Percentiles rank a stretch among this genome's conserved stretches.
Evolutionary conservation across 2,797 vertebrate species (phyloP).

Genomic region (Coregonus sp.): DNA sequence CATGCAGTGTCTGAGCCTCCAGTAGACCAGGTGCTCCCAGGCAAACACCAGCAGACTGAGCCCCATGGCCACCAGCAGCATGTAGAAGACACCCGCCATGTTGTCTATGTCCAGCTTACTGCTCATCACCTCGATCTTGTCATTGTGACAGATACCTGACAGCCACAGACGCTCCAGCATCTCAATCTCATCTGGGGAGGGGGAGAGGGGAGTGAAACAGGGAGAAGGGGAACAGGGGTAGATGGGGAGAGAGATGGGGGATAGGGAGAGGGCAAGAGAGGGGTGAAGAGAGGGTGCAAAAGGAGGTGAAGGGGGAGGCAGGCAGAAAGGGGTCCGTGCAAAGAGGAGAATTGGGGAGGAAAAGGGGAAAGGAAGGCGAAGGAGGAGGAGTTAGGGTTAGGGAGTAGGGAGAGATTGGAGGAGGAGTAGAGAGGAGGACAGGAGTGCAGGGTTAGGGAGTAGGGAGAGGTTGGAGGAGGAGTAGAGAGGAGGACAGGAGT

Average conservation of each 20-base stretch:
- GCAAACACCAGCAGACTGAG: constrained; percentile 80
- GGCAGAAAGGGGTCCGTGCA: no score
- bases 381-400: not conserved
- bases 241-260: not conserved
- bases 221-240: no score
- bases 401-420: not conserved
- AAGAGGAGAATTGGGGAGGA: not conserved
- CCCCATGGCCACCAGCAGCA: constrained; percentile 82
- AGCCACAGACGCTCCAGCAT: constrained; percentile 90
- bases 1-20: constrained; percentile 89
- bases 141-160: constrained; percentile 89
- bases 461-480: not conserved
- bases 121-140: constrained; percentile 91
- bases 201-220: not conserved
- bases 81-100: constrained; percentile 85
- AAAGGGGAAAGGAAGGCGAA: constrained; percentile 6
- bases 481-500: no score
- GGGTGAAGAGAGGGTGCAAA: no score
- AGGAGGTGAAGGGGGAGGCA: no score
- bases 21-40: constrained; percentile 91
- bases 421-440: not conserved
- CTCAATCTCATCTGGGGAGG: constrained; percentile 84
- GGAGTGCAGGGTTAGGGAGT: not conserved
- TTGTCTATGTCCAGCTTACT: constrained; percentile 86
- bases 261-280: not conserved